phyloP scores from a whole-genome alignment of 2,113 vertebrate species.

The Tinamus guttatus region DNA sequence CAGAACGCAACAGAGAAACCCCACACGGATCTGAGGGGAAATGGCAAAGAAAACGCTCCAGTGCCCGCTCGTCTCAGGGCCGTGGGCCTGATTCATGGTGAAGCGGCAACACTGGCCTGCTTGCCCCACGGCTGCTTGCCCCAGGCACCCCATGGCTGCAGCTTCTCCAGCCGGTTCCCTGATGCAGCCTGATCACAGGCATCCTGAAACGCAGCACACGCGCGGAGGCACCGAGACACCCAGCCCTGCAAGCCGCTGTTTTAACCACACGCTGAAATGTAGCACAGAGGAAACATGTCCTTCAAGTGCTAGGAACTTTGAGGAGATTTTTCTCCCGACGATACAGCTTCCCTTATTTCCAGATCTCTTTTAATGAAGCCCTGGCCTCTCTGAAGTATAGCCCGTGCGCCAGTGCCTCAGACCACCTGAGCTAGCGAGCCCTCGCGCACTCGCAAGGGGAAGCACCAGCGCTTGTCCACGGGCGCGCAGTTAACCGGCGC shows the following conservation, averaged over 20 bases:
- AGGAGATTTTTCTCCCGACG: neutral
- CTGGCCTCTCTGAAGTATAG: neutral
- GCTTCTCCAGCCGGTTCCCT: neutral
- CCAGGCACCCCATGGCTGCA: neutral
- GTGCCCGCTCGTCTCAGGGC: neutral
- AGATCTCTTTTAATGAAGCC: neutral
- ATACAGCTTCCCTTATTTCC: neutral
- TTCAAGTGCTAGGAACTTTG: neutral
- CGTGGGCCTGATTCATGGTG: neutral
- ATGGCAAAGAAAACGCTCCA: neutral
- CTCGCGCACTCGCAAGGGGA: neutral
- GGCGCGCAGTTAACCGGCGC: neutral
- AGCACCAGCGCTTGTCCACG: too few relatives aligned
- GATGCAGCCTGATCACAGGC: too few relatives aligned
- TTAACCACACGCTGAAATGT: neutral
- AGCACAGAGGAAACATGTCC: neutral
- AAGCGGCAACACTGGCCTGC: accelerated
- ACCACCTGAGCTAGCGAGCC: too few relatives aligned
- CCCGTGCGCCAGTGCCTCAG: neutral
- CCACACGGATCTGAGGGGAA: neutral
- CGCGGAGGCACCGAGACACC: too few relatives aligned
- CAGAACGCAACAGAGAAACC: neutral
- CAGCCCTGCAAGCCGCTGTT: neutral
- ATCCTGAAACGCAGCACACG: neutral
- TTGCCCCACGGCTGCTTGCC: neutral